Conservation (phyloP, 2,113 vertebrate genomes). For the Hippocampus barbouri region DNA sequence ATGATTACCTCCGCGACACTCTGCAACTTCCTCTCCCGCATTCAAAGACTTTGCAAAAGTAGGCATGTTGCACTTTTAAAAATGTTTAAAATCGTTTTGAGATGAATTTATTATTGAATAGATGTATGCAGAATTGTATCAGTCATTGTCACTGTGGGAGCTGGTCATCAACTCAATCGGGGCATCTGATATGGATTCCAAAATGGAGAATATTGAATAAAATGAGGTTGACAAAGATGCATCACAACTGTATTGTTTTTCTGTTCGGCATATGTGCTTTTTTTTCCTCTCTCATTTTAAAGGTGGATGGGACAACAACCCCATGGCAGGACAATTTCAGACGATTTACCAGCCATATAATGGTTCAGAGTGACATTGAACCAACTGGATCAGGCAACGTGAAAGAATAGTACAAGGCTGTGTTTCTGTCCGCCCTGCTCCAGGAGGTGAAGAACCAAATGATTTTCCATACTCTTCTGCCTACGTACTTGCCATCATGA, state of each 20-base stretch:
- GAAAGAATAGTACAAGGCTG: neutral
- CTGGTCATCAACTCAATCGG: neutral
- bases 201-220: neutral
- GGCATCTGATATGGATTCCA: neutral
- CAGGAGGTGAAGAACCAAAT: neutral
- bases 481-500: neutral
- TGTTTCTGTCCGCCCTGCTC: neutral
- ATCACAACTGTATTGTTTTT: neutral
- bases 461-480: neutral
- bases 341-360: neutral
- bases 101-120: neutral
- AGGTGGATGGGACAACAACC: conserved; percentile 8
- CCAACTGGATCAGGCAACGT: neutral
- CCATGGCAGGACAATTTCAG: neutral
- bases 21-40: neutral
- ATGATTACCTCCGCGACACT: neutral
- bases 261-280: neutral
- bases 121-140: neutral
- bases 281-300: neutral
- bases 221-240: neutral
- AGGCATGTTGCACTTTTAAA: neutral
- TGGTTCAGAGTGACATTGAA: neutral
- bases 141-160: conserved; percentile 7
- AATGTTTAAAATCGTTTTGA: neutral
- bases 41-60: conserved; percentile 4